phyloP scores from a whole-genome alignment of 2,888 invertebrate genomes.

The Ormyrus rosae region DNA sequence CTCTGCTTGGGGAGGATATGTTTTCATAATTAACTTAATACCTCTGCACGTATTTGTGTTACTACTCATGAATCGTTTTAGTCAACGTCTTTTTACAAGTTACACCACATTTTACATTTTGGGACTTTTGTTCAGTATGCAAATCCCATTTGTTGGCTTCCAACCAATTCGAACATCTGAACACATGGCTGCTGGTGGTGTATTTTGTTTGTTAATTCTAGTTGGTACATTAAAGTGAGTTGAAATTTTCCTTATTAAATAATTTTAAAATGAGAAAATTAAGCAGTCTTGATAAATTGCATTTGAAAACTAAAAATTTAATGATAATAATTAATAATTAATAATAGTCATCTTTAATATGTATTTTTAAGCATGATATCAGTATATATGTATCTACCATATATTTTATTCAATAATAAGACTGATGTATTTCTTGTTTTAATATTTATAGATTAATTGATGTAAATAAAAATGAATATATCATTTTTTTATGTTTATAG shows the following conservation, averaged over 20 bases:
- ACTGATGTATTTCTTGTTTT: conserved; percentile 1
- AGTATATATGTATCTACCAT: no score
- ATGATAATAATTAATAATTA: no score
- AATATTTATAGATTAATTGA: not conserved
- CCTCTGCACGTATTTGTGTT: conserved; percentile 97
- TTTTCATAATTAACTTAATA: conserved; percentile 99
- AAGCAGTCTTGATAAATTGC: no score
- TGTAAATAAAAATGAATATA: conserved; percentile 9
- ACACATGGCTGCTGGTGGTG: conserved; percentile 99
- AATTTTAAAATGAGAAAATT: not conserved
- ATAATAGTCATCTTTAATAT: no score
- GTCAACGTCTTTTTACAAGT: conserved; percentile 93
- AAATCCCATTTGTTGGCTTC: conserved; percentile 96
- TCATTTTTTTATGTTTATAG: conserved; percentile 59
- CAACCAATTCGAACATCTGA: conserved; percentile 99
- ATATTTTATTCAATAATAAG: no score
- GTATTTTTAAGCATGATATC: no score
- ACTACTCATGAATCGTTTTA: conserved; percentile 96
- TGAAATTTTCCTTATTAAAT: conserved; percentile 16
- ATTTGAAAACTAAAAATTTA: no score
- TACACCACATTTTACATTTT: conserved; percentile 98
- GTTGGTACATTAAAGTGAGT: conserved; percentile 85
- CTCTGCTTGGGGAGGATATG: conserved; percentile 99
- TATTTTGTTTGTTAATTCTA: conserved; percentile 95
- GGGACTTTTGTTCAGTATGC: conserved; percentile 97